phyloP scores from a whole-genome alignment of 1,140 invertebrate species.

The Protaetia brevitarsis region DNA sequence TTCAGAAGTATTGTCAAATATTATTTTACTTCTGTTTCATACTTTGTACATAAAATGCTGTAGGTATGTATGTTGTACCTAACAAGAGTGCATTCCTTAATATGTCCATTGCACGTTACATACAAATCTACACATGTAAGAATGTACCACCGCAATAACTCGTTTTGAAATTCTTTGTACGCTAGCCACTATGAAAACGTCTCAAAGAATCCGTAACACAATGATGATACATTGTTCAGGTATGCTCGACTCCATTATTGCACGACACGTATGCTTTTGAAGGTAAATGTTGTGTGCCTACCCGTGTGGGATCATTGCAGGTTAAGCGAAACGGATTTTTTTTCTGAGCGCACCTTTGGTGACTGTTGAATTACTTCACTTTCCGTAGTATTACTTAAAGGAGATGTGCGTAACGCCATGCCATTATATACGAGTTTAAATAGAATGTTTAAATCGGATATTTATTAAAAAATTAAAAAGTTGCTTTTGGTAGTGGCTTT shows the following conservation, averaged over 20 bases:
- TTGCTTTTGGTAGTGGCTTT: too few species aligned
- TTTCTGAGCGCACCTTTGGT: neutral
- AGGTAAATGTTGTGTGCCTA: neutral
- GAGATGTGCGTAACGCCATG: too few species aligned
- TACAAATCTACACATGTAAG: neutral
- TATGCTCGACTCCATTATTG: neutral
- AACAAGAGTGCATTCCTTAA: too few species aligned
- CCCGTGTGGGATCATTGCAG: neutral
- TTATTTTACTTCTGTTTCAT: too few species aligned
- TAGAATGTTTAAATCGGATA: too few species aligned
- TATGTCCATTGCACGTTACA: too few species aligned
- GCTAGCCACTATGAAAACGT: neutral
- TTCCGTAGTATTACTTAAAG: too few species aligned
- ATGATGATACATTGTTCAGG: conserved; percentile 2
- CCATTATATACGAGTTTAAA: too few species aligned
- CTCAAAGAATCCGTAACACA: neutral
- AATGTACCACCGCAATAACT: neutral
- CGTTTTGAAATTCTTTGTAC: neutral
- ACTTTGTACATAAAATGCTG: too few species aligned
- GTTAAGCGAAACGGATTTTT: neutral
- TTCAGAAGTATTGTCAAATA: too few species aligned
- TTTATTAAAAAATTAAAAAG: too few species aligned
- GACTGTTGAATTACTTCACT: neutral
- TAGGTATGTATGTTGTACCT: too few species aligned
- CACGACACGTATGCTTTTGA: neutral